A percentile compares a stretch with the other conserved stretches of the same genome.
Evolutionary conservation across 2,888 invertebrate genomes (phyloP).

Genomic region (Meta bourneti): DNA sequence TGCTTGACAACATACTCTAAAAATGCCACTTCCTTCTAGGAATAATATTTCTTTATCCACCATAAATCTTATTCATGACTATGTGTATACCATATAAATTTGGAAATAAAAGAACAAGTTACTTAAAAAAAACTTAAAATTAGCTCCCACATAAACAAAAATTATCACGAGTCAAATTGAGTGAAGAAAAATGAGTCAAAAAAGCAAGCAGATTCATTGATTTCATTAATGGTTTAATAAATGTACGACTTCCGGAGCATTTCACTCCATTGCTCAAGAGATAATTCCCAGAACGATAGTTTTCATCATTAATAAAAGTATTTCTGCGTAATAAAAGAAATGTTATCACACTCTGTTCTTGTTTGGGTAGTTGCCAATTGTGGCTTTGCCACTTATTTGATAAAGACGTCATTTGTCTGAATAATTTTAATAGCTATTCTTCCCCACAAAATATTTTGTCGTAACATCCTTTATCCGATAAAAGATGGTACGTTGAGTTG

Average conservation of each 20-base stretch:
- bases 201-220: background rate
- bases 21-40: too few relatives aligned
- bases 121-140: background rate
- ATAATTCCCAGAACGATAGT: background rate
- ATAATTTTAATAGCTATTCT: background rate
- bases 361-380: background rate
- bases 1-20: too few relatives aligned
- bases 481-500: background rate
- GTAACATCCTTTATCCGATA: background rate
- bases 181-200: background rate
- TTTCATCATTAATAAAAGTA: constrained; percentile 1
- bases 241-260: background rate
- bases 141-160: background rate
- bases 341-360: background rate
- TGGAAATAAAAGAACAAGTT: background rate
- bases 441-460: background rate
- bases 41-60: too few relatives aligned
- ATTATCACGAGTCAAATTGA: background rate
- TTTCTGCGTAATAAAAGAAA: background rate
- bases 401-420: background rate
- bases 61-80: too few relatives aligned
- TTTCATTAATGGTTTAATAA: background rate
- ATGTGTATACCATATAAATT: too few relatives aligned
- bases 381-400: background rate
- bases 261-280: background rate